Evolutionary conservation across 2,113 vertebrate species (phyloP).

Genomic region (Anarrhichthys ocellatus): DNA sequence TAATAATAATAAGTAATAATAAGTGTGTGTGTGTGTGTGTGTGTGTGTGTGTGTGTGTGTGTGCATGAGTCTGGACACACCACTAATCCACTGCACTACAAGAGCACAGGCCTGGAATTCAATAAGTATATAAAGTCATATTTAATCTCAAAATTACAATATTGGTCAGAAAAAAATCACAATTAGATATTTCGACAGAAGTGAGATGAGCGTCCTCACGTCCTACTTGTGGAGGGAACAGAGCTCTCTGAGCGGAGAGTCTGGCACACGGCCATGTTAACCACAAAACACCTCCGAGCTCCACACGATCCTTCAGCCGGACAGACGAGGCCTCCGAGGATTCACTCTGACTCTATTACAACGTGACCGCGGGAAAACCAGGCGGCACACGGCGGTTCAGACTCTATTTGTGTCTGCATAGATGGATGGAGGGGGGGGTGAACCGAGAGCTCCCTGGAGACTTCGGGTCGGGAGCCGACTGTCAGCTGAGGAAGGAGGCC

Average conservation of each 20-base stretch:
- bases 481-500: slow-evolving; percentile 27
- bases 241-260: background rate
- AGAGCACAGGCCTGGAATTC: too few species aligned
- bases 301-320: slow-evolving; percentile 8
- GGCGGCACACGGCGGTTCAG: background rate
- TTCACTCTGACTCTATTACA: background rate
- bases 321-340: background rate
- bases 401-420: background rate
- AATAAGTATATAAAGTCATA: background rate
- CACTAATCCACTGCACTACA: too few species aligned
- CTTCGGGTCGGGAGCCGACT: background rate
- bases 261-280: background rate
- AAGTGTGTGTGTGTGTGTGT: too few species aligned
- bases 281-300: background rate
- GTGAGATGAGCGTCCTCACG: too few species aligned
- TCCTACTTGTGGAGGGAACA: background rate
- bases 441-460: background rate
- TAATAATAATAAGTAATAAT: too few species aligned
- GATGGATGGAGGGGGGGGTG: background rate
- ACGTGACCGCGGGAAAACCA: background rate
- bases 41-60: too few species aligned
- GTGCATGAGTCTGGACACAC: too few species aligned
- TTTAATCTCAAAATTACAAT: background rate
- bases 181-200: too few species aligned
- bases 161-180: background rate